Percentiles rank a stretch among this genome's conserved stretches.
Evolutionary conservation across 1,140 invertebrate genomes (phyloP).

Genomic region (Leptinotarsa defecta): DNA sequence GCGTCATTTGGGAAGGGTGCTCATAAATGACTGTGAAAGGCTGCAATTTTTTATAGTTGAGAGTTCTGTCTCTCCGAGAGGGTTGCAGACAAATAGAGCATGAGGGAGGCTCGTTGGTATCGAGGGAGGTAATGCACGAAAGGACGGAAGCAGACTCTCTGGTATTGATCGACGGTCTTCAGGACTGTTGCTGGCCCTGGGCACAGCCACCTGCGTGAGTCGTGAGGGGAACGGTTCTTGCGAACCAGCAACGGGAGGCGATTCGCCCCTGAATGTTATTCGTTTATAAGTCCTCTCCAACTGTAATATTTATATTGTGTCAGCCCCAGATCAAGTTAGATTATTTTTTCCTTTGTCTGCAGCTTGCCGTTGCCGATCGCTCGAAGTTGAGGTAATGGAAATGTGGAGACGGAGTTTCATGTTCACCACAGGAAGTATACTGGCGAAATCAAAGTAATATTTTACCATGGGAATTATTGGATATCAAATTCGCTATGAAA

Average conservation of each 20-base stretch:
- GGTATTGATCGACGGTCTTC: conserved; percentile 25
- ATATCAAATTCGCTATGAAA: too few species aligned
- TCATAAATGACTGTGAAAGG: neutral
- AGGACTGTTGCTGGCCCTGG: conserved; percentile 16
- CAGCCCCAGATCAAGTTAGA: conserved; percentile 12
- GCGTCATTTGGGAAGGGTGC: too few species aligned
- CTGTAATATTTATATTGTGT: conserved; percentile 18
- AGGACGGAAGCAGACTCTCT: conserved; percentile 23
- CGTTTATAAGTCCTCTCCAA: conserved; percentile 6
- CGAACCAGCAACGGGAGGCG: neutral
- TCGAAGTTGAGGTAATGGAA: neutral
- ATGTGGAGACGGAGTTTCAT: neutral
- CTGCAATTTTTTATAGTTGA: neutral
- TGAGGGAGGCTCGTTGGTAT: conserved; percentile 1
- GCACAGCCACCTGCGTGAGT: conserved; percentile 18
- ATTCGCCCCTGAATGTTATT: neutral
- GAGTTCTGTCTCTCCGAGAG: neutral
- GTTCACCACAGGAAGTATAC: too few species aligned
- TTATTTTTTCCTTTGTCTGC: conserved; percentile 1
- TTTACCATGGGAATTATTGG: too few species aligned
- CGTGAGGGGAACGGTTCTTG: conserved; percentile 6
- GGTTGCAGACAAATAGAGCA: conserved; percentile 4
- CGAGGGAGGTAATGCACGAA: conserved; percentile 9
- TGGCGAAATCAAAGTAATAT: too few species aligned
- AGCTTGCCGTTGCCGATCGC: neutral